Base-by-base conservation (phyloP, 1,140 invertebrate species). In the Lutraria rhynchaena region DNA sequence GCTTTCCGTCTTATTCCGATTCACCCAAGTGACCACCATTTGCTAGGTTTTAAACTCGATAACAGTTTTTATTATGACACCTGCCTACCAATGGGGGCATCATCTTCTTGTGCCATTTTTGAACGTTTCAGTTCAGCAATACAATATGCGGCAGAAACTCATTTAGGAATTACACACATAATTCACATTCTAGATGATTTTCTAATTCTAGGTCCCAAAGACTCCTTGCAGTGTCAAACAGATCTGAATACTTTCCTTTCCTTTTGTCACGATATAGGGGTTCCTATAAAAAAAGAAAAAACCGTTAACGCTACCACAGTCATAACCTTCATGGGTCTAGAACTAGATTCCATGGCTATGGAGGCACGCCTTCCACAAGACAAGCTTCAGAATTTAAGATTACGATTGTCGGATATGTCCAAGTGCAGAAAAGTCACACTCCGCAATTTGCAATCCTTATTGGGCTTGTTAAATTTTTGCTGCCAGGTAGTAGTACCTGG, bases 181-280 rank as follows among this genome's bases (percentile, higher is more conserved):
- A 49, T 53, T 19, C 82, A 83, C 31, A 75, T 83, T 3, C 27
- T 80, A 2, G 76, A 83, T 61, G 81, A 83, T 70, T 83, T 83
- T 41, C 75, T 83, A n/a, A 55, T 80, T 29, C 1, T 83, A 5
- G 58, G 67, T 19, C 76, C 61, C 11, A 3, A 51, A 24, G 4
- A 35, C 9, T 49, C 51, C 11, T 0, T 19, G 7, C 1, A 17
- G 4, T 83, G 83, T 35, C 37, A 67, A 24, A 24, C 19, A 2
- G 17, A 55, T 35, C 53, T 76, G 11, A 2, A 49, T 1, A 9
- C 11, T 7, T 83, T 83, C 60, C 22, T 83, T 1, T 1, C 35
- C 3, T 44, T 77, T 4, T 76, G 71, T 49, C 1, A 29, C 1
- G 19, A 81, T 11, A 65, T 77, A 9, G 74, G 74, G 3, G 44